Evolutionary conservation across 2,797 vertebrate species (phyloP).

Genomic region (Crenichthys baileyi): DNA sequence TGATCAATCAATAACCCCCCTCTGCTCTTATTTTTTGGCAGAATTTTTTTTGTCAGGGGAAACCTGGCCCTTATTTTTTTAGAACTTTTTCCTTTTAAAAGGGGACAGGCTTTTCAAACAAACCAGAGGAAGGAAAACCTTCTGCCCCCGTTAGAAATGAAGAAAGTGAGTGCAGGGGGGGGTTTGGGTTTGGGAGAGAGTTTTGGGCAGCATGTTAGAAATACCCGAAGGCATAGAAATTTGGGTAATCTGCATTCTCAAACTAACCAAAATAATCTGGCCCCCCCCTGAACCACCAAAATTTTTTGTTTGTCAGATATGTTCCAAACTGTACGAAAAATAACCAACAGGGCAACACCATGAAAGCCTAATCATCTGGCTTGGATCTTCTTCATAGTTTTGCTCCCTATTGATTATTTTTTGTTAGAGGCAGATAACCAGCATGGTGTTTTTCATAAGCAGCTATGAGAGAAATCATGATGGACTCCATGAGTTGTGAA

Average conservation of each 20-base stretch:
- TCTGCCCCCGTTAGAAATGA: constrained; percentile 69
- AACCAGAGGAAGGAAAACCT: constrained; percentile 57
- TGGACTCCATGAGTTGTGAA: not conserved
- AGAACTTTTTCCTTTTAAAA: constrained; percentile 35
- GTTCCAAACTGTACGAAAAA: not conserved
- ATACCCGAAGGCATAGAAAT: constrained; percentile 64
- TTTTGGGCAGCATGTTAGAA: constrained; percentile 58
- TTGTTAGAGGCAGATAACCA: not conserved
- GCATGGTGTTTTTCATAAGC: not conserved
- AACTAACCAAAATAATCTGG: constrained; percentile 35
- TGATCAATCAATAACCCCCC: constrained; percentile 13
- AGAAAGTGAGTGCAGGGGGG: constrained; percentile 72
- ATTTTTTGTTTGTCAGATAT: not conserved
- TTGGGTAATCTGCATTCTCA: constrained; percentile 72
- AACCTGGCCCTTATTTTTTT: not conserved
- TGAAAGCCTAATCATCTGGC: not conserved
- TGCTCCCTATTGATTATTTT: not conserved
- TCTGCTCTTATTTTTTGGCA: constrained; percentile 8
- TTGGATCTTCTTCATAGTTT: not conserved
- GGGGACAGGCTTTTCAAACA: constrained; percentile 30
- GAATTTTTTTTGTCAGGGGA: constrained; percentile 12
- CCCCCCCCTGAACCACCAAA: constrained; percentile 1
- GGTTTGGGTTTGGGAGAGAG: constrained; percentile 38
- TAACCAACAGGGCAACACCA: not conserved
- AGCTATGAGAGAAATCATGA: constrained; percentile 25